Evolutionary conservation across 1,140 invertebrate species (phyloP).

Genomic region (Bombus difficillimus): DNA sequence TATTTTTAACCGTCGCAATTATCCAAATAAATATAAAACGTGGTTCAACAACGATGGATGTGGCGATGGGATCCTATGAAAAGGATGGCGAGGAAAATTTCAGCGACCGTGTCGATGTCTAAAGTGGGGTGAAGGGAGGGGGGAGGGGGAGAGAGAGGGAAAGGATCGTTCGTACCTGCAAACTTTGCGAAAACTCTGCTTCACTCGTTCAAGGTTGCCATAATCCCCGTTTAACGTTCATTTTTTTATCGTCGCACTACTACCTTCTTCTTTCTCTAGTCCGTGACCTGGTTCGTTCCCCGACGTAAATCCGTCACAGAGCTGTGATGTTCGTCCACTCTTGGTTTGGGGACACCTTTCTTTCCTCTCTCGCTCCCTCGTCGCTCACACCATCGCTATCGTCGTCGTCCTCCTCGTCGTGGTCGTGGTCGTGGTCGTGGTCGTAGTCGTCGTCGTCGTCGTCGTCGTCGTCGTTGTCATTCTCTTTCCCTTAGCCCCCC

Average conservation of each 20-base stretch:
- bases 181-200: constrained; percentile 40
- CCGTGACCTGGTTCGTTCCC: constrained; percentile 69
- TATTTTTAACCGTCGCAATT: background rate
- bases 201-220: constrained; percentile 58
- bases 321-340: constrained; percentile 63
- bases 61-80: too few relatives aligned
- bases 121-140: background rate
- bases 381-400: constrained; percentile 2
- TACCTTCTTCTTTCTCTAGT: constrained; percentile 64
- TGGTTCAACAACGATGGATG: background rate
- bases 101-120: background rate
- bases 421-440: background rate
- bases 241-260: constrained; percentile 30
- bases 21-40: background rate
- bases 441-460: background rate
- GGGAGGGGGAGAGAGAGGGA: too few relatives aligned
- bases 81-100: background rate
- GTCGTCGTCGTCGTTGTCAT: constrained; percentile 25
- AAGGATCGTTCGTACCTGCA: constrained; percentile 8
- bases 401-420: background rate
- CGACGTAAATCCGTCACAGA: constrained; percentile 68
- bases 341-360: constrained; percentile 67
- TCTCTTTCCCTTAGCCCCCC: constrained; percentile 33
- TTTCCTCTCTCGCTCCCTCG: constrained; percentile 11
- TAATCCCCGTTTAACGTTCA: constrained; percentile 56